Percentiles rank a stretch among this genome's conserved stretches.
These are phyloP conservation scores for Perognathus longimembris DNA, from an alignment of 2,113 vertebrate species.

Conservation along the genomic window DNA sequence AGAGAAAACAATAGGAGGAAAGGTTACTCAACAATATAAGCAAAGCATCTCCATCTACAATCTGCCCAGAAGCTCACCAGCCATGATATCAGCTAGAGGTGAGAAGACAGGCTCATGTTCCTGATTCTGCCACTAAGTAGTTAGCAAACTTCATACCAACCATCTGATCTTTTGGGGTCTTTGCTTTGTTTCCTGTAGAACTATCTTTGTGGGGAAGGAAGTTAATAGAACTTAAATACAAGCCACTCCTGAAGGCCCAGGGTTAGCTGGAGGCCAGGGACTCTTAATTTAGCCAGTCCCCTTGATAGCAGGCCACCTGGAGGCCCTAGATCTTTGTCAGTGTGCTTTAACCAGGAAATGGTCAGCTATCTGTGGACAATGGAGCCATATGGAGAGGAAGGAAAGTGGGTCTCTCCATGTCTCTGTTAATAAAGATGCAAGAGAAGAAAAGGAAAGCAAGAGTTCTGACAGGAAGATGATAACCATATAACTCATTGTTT, in stretches of 20 bases:
- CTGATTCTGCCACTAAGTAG: no score
- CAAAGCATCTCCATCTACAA: background rate
- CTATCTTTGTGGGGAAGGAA: background rate
- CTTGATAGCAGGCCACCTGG: background rate
- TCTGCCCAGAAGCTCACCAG: background rate
- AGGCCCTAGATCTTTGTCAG: background rate
- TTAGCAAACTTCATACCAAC: background rate
- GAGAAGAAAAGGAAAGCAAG: background rate
- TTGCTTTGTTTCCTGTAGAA: background rate
- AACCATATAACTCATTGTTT: background rate
- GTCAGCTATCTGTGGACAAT: background rate
- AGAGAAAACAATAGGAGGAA: background rate
- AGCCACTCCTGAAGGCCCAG: background rate
- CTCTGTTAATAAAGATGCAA: background rate
- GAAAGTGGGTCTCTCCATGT: background rate
- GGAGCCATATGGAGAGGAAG: background rate
- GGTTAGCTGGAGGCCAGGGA: background rate
- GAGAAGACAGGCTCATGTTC: background rate
- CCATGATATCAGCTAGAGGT: no score
- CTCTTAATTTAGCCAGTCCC: background rate
- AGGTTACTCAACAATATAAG: background rate
- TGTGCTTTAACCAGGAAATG: background rate
- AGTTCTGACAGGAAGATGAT: background rate
- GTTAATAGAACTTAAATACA: background rate
- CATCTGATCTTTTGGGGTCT: background rate